Evolutionary conservation across 2,113 vertebrate genomes (phyloP).

Genomic region (Herpailurus yagouaroundi): DNA sequence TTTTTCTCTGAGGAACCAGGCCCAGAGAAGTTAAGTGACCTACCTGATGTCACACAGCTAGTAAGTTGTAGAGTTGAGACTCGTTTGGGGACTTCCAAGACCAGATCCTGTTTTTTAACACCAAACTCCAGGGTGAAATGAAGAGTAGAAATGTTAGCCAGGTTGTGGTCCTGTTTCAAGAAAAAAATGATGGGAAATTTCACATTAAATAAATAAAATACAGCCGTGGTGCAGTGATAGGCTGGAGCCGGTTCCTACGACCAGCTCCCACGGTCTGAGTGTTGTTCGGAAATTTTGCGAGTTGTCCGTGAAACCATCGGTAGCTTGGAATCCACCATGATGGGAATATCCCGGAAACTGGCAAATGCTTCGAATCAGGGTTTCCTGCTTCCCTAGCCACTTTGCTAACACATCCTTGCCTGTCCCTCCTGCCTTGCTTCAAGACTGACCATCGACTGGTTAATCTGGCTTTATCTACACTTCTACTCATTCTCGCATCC

Average conservation of each 20-base stretch:
- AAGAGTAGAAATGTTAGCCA: neutral
- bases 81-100: neutral
- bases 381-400: neutral
- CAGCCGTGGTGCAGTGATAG: neutral
- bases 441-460: neutral
- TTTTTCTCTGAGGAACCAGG: neutral
- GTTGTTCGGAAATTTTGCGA: neutral
- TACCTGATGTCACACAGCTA: neutral
- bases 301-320: neutral
- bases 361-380: neutral
- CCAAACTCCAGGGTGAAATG: neutral
- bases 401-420: fast-evolving
- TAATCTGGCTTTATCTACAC: neutral
- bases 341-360: neutral
- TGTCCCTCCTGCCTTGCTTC: neutral
- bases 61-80: neutral
- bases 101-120: neutral
- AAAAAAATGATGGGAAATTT: neutral
- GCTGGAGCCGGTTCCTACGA: neutral
- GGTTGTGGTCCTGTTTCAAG: neutral
- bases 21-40: neutral
- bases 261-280: neutral
- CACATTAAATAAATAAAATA: neutral
- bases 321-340: neutral
- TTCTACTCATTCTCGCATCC: neutral